phyloP scores from a whole-genome alignment of 2,797 vertebrate genomes.

The Apodemus agrarius region DNA sequence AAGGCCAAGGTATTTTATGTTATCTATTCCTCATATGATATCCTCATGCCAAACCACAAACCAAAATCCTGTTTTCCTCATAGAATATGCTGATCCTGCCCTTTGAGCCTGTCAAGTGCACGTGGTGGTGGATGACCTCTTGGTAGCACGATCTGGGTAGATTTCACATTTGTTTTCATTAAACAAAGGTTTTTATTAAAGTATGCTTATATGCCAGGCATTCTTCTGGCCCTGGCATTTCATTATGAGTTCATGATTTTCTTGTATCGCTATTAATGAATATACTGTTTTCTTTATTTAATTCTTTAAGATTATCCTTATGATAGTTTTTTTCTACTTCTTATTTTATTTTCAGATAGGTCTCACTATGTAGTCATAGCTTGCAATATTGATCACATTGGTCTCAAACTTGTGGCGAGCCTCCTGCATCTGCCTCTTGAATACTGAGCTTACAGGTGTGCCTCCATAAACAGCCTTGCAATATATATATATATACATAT shows the following conservation, averaged over 20 bases:
- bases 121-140: neutral
- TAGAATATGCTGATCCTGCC: neutral
- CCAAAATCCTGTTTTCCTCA: neutral
- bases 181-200: neutral
- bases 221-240: neutral
- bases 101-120: neutral
- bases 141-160: neutral
- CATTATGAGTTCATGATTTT: conserved; percentile 18
- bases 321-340: conserved; percentile 8
- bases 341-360: neutral
- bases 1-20: neutral
- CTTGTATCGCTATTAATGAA: neutral
- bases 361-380: neutral
- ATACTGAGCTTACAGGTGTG: neutral
- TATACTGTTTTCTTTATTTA: neutral
- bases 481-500: too few species aligned
- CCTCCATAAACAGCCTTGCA: neutral
- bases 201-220: neutral
- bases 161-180: neutral
- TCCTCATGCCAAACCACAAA: neutral
- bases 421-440: neutral
- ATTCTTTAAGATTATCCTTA: neutral
- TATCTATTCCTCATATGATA: neutral
- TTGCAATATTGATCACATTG: neutral
- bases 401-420: neutral